Conservation (phyloP, 2,113 vertebrate genomes). For the Morone saxatilis region DNA sequence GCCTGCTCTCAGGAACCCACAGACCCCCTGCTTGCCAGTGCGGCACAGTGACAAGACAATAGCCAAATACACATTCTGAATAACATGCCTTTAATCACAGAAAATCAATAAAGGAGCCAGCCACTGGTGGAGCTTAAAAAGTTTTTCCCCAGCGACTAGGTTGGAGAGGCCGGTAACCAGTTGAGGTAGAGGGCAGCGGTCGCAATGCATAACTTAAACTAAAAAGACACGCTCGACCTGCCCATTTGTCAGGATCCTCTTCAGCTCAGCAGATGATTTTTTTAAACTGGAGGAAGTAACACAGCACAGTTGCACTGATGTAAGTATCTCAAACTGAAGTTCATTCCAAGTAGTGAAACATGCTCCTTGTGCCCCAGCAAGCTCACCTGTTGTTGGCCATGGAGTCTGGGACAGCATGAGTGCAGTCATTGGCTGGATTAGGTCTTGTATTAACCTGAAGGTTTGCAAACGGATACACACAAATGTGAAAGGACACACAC, state of each 20-base stretch:
- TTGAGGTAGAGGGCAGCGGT: no score
- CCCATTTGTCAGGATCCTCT: constrained; percentile 95
- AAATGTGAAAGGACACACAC: constrained; percentile 69
- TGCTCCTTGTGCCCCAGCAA: background rate
- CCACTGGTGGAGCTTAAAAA: no score
- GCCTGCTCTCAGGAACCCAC: background rate
- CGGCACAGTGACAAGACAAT: constrained; percentile 70
- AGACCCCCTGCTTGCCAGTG: background rate
- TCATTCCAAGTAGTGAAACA: background rate
- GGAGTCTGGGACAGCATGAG: constrained; percentile 86
- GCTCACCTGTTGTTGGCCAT: constrained; percentile 96
- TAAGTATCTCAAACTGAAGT: background rate
- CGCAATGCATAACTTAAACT: no score
- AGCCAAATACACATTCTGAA: constrained; percentile 82
- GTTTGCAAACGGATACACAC: constrained; percentile 72
- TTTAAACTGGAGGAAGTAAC: constrained; percentile 87
- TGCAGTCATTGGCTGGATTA: constrained; percentile 88
- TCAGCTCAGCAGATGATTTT: constrained; percentile 97
- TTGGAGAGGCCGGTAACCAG: no score
- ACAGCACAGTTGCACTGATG: background rate
- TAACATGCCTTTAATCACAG: constrained; percentile 79
- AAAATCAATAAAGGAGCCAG: constrained; percentile 89
- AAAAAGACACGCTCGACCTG: constrained; percentile 85
- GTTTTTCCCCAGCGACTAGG: no score
- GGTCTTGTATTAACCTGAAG: constrained; percentile 95